Conservation (phyloP, 35 echinoderm and acorn worm genomes). For the Holothuria glaberrima region DNA sequence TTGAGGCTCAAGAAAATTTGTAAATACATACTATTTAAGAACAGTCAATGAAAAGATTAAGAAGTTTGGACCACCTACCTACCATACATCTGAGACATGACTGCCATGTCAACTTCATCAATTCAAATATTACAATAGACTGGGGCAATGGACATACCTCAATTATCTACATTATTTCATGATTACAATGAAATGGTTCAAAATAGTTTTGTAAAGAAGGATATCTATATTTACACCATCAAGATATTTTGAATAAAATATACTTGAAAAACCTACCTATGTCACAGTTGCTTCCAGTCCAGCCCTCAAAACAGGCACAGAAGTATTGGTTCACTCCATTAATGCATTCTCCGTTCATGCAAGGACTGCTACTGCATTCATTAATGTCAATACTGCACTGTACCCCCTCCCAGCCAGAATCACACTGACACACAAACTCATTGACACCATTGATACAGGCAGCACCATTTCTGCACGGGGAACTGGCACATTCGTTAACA, state of each 20-base stretch:
- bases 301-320: constrained; percentile 75
- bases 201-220: no score
- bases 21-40: no score
- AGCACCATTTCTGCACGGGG: constrained; percentile 75
- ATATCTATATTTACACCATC: no score
- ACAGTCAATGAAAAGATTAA: no score
- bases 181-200: no score
- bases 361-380: constrained; percentile 76
- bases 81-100: no score
- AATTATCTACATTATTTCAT: not conserved
- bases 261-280: constrained; percentile 53
- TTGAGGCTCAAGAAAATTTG: no score
- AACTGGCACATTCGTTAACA: constrained; percentile 61
- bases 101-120: no score
- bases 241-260: no score
- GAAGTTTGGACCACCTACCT: no score
- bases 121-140: no score
- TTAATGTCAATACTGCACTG: constrained; percentile 74
- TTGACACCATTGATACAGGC: constrained; percentile 51
- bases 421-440: constrained; percentile 65
- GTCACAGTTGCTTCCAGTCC: constrained; percentile 67
- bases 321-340: constrained; percentile 75
- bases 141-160: no score
- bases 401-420: constrained; percentile 62
- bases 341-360: constrained; percentile 65